Evolutionary conservation across 2,113 vertebrate genomes (phyloP), one percentile per base, ranked within the genome.

Genomic region (Tinamus guttatus): DNA sequence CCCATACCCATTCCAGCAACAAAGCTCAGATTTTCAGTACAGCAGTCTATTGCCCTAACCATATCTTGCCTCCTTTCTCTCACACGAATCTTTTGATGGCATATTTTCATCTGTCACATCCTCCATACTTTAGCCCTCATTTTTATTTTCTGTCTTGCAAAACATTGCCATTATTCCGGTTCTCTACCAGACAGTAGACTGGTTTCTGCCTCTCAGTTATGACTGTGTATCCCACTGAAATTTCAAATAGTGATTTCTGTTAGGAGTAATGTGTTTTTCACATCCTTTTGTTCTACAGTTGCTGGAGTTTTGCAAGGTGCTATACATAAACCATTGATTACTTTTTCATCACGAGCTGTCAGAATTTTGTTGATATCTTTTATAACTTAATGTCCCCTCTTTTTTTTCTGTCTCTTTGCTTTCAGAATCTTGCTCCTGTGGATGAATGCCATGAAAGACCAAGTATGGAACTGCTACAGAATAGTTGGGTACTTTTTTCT

Each of bases 91-190:
- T 59, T 32, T 24, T 70, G 22, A 52, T 81, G 40, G 11, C 2
- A 2, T 1, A 28, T 75, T 84, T 59, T 4, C 9, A 30, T 36
- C 81, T 78, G 13, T 40, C 49, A 54, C 21, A 41, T 9, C 24
- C 6, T 54, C 0, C 2, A 16, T 45, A 10, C 11, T 4, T 7
- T 17, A 60, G 4, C 45, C 18, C 19, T 84, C 41, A 63, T 3
- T 4, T 51, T 81, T 76, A 30, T 74, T 81, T 71, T 60, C 4
- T 5, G 16, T 25, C 5, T 81, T 60, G 28, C 12, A 68, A 62
- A 81, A 51, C 20, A 74, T 8, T 84, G 11, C 1, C 13, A 15
- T 75, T 91, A 24, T 81, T 51, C 38, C 65, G 64, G 8, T 13
- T 70, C 12, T 28, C 30, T 54, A 5, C 47, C 18, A 69, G 75